Base-by-base conservation (phyloP, 2,888 invertebrate species). In the Graphium colonna region DNA sequence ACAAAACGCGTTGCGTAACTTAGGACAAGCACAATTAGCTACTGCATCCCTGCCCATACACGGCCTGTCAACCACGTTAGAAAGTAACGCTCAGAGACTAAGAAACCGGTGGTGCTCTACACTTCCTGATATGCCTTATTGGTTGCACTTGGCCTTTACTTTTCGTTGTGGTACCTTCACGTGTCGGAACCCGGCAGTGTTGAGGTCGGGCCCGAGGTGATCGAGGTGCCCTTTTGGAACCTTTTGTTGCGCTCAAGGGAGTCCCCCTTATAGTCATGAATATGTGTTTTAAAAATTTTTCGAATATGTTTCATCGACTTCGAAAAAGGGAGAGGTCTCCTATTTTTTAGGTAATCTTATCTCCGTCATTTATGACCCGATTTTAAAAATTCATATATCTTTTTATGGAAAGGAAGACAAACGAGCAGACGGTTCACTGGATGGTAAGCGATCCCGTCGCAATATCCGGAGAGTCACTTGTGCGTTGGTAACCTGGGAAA, bases 161-260 rank as follows among this genome's bases (percentile, higher is more conserved):
- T 69, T 73, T 72, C 69, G 71, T 69, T 69, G 70, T 73, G 72
- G 74, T 72, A 73, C 71, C 67, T 71, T 69, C 63, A 60, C n/a
- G n/a, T n/a, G n/a, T n/a, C 62, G 36, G 68, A 77, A 82, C 80
- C 84, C 85, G 86, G 86, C 75, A 85, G 82, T 74, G 60, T 70
- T 65, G 75, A 77, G 75, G 78, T 71, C 75, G 66, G 61, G 61
- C 68, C 72, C 75, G 76, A 77, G 78, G 77, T 77, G 73, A 80
- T 79, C 75, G 60, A 61, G 66, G 61, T 79, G 81, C 78, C 77
- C 79, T 82, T 80, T 76, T 72, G 57, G 67, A 68, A 68, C 66
- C 69, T 21, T 21, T 21, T 21, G 21, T 5, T 21, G 21, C 21
- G n/a, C n/a, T n/a, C n/a, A n/a, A n/a, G n/a, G n/a, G n/a, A n/a